phyloP scores from a whole-genome alignment of 2,113 vertebrate genomes.

The Pycnonotus jocosus region DNA sequence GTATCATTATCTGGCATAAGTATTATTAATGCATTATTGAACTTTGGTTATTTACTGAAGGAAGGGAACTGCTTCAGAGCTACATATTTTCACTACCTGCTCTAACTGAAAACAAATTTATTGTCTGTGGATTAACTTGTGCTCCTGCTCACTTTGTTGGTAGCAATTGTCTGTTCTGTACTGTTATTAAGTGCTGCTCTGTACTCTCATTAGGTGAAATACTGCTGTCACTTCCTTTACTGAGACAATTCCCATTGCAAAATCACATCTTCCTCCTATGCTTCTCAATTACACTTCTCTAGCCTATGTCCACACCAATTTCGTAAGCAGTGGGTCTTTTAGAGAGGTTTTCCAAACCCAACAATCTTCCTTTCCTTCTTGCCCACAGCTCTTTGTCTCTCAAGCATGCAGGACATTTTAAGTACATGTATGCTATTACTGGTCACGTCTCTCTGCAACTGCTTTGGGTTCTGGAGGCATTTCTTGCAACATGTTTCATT shows the following conservation, averaged over 20 bases:
- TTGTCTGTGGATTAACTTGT: neutral
- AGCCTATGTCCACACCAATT: neutral
- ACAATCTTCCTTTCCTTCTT: neutral
- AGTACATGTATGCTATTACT: conserved; percentile 6
- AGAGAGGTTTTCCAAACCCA: conserved; percentile 12
- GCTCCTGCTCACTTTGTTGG: neutral
- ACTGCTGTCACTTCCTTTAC: neutral
- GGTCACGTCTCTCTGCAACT: conserved; percentile 50
- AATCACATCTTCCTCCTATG: neutral
- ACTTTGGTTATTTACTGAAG: neutral
- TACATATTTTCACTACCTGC: neutral
- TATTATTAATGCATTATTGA: neutral
- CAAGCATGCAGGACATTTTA: conserved; percentile 6
- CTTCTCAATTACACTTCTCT: neutral
- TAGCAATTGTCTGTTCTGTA: neutral
- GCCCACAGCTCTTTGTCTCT: conserved; percentile 1
- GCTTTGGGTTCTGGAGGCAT: conserved; percentile 35
- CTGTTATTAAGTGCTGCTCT: neutral
- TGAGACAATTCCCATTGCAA: neutral
- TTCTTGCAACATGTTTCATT: conserved; percentile 34
- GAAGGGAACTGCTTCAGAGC: neutral
- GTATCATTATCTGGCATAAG: neutral
- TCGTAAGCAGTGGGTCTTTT: neutral
- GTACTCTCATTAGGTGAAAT: neutral
- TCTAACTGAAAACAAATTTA: neutral